These are phyloP conservation scores for Philaenus spumarius DNA, from an alignment of 1,140 invertebrate genomes.

Conservation along the genomic window DNA sequence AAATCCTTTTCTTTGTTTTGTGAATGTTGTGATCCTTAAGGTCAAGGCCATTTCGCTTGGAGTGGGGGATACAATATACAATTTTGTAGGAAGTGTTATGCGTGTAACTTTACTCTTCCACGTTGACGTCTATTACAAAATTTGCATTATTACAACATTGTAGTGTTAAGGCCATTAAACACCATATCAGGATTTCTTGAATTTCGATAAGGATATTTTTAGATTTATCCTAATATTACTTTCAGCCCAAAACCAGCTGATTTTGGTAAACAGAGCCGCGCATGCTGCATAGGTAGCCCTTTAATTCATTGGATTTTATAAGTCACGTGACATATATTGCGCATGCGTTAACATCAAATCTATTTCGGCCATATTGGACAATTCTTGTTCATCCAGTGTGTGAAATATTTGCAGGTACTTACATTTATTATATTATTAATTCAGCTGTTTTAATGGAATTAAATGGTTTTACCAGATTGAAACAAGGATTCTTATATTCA, in stretches of 20 bases:
- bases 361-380: background rate
- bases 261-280: constrained; percentile 11
- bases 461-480: background rate
- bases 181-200: background rate
- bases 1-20: too few relatives aligned
- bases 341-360: constrained; percentile 6
- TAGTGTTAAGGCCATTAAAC: background rate
- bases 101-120: too few relatives aligned
- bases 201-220: background rate
- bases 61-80: too few relatives aligned
- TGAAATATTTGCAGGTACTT: background rate
- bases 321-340: constrained; percentile 14
- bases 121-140: background rate
- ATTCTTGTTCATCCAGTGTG: background rate
- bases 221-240: background rate
- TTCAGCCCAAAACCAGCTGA: constrained; percentile 14
- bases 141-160: background rate
- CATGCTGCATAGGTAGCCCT: background rate
- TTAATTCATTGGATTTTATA: constrained; percentile 2
- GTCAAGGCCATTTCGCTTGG: too few relatives aligned
- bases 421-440: background rate
- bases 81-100: too few relatives aligned
- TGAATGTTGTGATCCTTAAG: too few relatives aligned
- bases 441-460: background rate
- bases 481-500: too few relatives aligned